Conservation (phyloP, 2,797 vertebrate species). For the Coccyzus lansbergi region DNA sequence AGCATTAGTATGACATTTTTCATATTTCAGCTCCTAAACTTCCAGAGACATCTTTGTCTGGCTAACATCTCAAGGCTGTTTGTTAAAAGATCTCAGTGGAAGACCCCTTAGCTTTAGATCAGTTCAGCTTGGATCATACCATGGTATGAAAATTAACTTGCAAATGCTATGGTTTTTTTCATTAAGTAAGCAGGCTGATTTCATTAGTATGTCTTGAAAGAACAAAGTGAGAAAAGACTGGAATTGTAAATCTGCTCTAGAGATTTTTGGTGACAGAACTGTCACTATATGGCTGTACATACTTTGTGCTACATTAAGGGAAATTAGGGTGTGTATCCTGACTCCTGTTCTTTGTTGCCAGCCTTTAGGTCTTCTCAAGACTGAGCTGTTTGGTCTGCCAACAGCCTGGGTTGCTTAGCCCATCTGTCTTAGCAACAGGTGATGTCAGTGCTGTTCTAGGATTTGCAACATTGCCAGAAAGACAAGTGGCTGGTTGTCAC, state of each 20-base stretch:
- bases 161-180: background rate
- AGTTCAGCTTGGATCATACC: background rate
- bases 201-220: background rate
- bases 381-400: background rate
- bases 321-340: background rate
- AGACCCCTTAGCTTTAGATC: background rate
- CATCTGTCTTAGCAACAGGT: background rate
- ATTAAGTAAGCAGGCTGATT: background rate
- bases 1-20: background rate
- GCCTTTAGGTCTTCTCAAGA: background rate
- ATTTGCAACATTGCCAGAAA: background rate
- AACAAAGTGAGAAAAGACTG: background rate
- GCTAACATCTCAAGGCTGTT: background rate
- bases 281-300: background rate
- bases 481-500: background rate
- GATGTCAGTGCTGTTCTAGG: background rate
- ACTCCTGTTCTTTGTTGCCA: accelerated
- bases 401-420: background rate
- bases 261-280: background rate
- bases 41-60: background rate
- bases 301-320: background rate
- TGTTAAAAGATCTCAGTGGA: background rate
- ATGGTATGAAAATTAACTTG: background rate
- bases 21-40: background rate
- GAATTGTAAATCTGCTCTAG: background rate